A percentile compares a stretch with the other conserved stretches of the same genome.
phyloP scores from a whole-genome alignment of 1,140 invertebrate species.

The Oncopodura yosiiana region DNA sequence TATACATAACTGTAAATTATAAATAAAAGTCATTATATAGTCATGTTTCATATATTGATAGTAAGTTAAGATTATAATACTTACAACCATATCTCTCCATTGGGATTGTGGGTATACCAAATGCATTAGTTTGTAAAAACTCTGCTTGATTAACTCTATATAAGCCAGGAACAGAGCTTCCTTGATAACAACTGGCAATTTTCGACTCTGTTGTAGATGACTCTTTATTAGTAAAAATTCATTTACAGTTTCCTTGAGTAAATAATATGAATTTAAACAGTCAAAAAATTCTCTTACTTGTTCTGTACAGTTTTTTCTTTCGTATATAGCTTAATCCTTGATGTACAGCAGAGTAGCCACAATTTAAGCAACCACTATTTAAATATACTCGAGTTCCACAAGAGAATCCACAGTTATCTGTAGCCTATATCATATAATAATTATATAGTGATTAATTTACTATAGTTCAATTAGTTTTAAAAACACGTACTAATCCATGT shows the following conservation, averaged over 20 bases:
- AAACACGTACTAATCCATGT: constrained; percentile 24
- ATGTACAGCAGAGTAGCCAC: constrained; percentile 27
- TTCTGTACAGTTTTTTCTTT: constrained; percentile 17
- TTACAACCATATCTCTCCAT: constrained; percentile 26
- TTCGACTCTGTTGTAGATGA: constrained; percentile 20
- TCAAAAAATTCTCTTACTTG: constrained; percentile 10
- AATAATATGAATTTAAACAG: no score
- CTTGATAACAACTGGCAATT: constrained; percentile 22
- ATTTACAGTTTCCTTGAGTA: not conserved
- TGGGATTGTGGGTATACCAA: constrained; percentile 17
- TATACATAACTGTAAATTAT: constrained; percentile 6
- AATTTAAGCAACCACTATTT: constrained; percentile 26
- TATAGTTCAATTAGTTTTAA: not conserved
- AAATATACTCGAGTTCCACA: constrained; percentile 22
- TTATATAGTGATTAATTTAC: constrained; percentile 5
- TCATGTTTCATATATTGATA: not conserved
- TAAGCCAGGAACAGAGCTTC: constrained; percentile 15
- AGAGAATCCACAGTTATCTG: constrained; percentile 23
- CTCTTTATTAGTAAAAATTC: not conserved
- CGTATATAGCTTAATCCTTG: constrained; percentile 26
- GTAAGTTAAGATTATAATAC: constrained; percentile 5
- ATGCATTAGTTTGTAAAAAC: constrained; percentile 21
- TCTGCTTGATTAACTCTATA: constrained; percentile 25
- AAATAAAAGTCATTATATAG: not conserved
- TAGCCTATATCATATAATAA: constrained; percentile 9